A percentile compares a stretch with the other conserved stretches of the same genome.
phyloP scores from a whole-genome alignment of 2,113 vertebrate genomes.

The Rhombomys opimus region DNA sequence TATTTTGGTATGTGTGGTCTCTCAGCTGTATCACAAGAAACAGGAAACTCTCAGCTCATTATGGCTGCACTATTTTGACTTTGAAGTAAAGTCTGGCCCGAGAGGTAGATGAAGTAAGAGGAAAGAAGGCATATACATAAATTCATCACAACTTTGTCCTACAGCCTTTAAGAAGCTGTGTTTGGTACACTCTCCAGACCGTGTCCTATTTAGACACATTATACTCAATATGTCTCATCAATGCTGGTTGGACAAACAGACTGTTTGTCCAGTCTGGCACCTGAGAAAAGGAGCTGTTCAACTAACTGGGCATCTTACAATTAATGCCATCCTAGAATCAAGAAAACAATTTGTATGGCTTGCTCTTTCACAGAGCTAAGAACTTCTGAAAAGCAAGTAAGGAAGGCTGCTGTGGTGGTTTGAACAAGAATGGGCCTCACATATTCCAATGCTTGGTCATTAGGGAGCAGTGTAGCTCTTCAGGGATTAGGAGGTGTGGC shows the following conservation, averaged over 20 bases:
- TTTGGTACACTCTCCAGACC: not conserved
- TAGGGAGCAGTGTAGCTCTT: not conserved
- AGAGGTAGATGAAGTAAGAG: slow-evolving; percentile 22
- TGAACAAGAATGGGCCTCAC: not conserved
- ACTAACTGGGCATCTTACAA: not conserved
- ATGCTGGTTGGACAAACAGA: not conserved
- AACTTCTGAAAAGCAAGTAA: not conserved
- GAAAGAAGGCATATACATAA: not conserved
- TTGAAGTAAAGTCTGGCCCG: slow-evolving; percentile 63
- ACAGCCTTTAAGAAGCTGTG: not conserved
- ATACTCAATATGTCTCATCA: not conserved
- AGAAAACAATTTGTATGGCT: not conserved
- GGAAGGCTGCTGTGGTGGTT: not conserved
- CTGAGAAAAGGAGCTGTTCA: slow-evolving; percentile 27
- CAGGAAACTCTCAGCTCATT: slow-evolving; percentile 66
- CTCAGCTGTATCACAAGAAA: slow-evolving; percentile 35
- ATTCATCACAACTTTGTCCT: not conserved
- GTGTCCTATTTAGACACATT: not conserved
- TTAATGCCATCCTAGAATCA: not conserved
- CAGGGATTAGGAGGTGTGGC: not conserved
- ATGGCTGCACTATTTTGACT: slow-evolving; percentile 67
- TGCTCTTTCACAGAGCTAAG: not conserved
- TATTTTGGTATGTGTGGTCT: slow-evolving; percentile 56
- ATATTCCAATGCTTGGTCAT: not conserved
- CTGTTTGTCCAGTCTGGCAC: slow-evolving; percentile 2